phyloP scores from a whole-genome alignment of 2,113 vertebrate genomes.

The Picathartes gymnocephalus region DNA sequence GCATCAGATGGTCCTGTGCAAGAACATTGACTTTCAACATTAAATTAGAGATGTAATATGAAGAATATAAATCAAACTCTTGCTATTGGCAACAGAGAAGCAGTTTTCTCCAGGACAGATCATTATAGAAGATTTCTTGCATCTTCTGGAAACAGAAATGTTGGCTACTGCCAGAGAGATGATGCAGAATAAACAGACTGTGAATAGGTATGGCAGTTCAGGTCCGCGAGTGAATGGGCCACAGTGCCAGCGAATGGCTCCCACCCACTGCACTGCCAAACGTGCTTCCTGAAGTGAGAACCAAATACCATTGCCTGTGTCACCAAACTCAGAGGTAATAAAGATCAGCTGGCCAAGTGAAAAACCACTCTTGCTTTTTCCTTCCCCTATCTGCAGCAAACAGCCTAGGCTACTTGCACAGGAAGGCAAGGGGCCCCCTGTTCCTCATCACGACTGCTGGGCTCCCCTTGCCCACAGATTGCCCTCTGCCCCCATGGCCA shows the following conservation, averaged over 20 bases:
- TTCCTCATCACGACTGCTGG: accelerated
- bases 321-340: neutral
- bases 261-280: neutral
- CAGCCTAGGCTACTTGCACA: neutral
- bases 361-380: neutral
- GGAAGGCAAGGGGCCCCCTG: accelerated
- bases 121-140: neutral
- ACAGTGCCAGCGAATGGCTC: neutral
- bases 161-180: neutral
- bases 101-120: neutral
- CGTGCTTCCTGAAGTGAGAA: neutral
- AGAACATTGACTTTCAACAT: neutral
- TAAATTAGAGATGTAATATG: neutral
- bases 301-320: neutral
- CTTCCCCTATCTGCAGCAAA: neutral
- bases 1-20: neutral
- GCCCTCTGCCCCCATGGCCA: accelerated
- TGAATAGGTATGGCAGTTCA: neutral
- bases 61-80: slow-evolving; percentile 19
- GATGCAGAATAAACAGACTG: neutral
- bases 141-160: neutral
- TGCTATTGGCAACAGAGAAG: neutral
- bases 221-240: neutral
- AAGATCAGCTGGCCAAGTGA: neutral
- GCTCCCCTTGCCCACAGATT: neutral